Base-by-base conservation (phyloP, 2,113 vertebrate species). In the Leptocoma aspasia region DNA sequence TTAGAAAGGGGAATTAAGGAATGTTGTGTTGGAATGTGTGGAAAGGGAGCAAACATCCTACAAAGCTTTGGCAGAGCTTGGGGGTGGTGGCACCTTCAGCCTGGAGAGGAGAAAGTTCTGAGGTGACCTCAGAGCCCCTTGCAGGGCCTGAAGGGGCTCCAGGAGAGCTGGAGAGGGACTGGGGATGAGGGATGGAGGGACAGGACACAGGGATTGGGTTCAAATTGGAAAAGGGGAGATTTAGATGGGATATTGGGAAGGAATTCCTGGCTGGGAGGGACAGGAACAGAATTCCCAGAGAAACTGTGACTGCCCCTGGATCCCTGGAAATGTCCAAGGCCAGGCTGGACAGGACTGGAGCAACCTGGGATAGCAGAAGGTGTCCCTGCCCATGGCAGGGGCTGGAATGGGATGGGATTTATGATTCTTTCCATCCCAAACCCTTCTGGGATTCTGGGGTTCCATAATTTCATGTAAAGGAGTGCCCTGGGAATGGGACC, bases 341-440 rank as follows among this genome's bases (percentile, higher is more conserved):
- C 63, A 39, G 63, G 63, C 0, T 68, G 59, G 82, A 44, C 41
- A 20, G 24, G 9, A 1, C 45, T 7, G 70, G 70, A 56, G 8
- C 35, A 41, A 0, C 31, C 63, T 69, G 54, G 47, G 28, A 18
- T 0, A 9, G 23, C 30, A 56, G 64, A 0, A 79, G 8, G 20
- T 11, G 56, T 49, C 41, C n/a, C 47, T 78, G 64, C 39, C 39
- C 37, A 17, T 6, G 28, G 64, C 3, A 16, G 10, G 9, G 11
- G 23, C 0, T 27, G 39, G 28, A 0, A 30, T 0, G 0, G 24
- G 10, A 6, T 47, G 19, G 15, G 7, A 19, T 78, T 79, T 54
- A 10, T 3, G 6, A 6, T 79, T 44, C 19, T 12, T 70, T 70
- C 12, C 24, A 30, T 11, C 4, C 15, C 33, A 39, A 79, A 54